Conservation (phyloP, 2,113 vertebrate genomes). For the Scalopus aquaticus region DNA sequence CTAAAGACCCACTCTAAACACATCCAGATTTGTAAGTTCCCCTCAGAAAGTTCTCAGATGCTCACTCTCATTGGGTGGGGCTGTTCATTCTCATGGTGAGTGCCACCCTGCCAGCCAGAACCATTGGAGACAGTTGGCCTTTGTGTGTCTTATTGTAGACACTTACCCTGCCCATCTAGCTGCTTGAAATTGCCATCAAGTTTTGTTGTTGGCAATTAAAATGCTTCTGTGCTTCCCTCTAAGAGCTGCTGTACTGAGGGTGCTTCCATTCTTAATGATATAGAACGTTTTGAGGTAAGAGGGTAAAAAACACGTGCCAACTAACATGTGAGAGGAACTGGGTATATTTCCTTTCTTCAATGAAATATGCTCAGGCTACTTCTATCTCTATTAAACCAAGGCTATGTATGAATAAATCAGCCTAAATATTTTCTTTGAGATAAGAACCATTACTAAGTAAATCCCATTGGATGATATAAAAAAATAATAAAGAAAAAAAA, state of each 20-base stretch:
- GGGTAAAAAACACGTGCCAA: not conserved
- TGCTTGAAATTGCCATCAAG: not conserved
- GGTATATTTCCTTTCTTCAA: not conserved
- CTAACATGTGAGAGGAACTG: not conserved
- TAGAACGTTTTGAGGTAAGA: conserved; percentile 21
- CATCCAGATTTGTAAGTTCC: not conserved
- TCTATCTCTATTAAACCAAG: conserved; percentile 3
- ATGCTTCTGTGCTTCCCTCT: not conserved
- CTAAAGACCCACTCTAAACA: not conserved
- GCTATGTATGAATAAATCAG: not conserved
- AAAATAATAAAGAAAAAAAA: not conserved
- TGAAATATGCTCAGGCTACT: not conserved
- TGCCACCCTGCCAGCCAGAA: not conserved
- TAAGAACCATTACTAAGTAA: conserved; percentile 3
- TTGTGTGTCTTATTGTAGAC: not conserved
- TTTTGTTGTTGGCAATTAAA: not conserved
- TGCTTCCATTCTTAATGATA: conserved; percentile 25
- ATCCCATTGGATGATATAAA: not conserved
- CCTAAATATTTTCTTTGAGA: conserved; percentile 52
- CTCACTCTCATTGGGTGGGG: not conserved
- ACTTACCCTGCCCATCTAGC: not conserved
- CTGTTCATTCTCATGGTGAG: not conserved
- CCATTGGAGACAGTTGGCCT: not conserved
- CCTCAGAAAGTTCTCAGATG: not conserved
- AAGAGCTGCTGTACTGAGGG: not conserved